These are phyloP conservation scores for Nematolebias whitei DNA, from an alignment of 2,113 vertebrate genomes.

Conservation along the genomic window DNA sequence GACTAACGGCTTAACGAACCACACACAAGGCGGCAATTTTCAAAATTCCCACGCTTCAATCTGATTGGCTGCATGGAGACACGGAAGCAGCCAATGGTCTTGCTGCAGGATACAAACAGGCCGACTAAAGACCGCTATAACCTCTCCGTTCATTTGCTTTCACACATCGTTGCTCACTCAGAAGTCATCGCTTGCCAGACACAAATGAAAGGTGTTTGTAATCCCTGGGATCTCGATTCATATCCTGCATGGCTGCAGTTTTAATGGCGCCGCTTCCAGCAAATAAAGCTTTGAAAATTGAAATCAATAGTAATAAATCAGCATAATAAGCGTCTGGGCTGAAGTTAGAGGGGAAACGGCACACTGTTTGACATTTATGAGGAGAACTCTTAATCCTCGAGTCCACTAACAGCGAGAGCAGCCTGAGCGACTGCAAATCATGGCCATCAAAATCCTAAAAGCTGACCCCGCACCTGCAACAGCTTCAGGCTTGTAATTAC, in stretches of 20 bases:
- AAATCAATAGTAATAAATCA: slow-evolving; percentile 77
- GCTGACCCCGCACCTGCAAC: slow-evolving; percentile 35
- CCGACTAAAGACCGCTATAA: slow-evolving; percentile 36
- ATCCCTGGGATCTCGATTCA: slow-evolving; percentile 64
- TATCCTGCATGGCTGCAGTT: slow-evolving; percentile 44
- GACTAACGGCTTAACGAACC: slow-evolving; percentile 55
- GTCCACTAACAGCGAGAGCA: slow-evolving; percentile 30
- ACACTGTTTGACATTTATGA: slow-evolving; percentile 61
- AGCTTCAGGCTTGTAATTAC: slow-evolving; percentile 61
- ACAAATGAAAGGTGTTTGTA: slow-evolving; percentile 65
- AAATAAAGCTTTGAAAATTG: slow-evolving; percentile 69
- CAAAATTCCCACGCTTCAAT: slow-evolving; percentile 42
- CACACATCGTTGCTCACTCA: slow-evolving; percentile 40
- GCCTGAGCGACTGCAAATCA: slow-evolving; percentile 45
- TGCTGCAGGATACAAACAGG: slow-evolving; percentile 46
- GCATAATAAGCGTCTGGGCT: slow-evolving; percentile 66
- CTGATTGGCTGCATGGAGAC: slow-evolving; percentile 45
- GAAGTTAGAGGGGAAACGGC: slow-evolving; percentile 39
- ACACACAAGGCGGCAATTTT: slow-evolving; percentile 47
- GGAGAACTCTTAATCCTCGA: slow-evolving; percentile 61
- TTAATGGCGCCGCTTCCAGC: slow-evolving; percentile 65
- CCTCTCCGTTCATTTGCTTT: slow-evolving; percentile 40
- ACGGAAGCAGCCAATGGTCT: slow-evolving; percentile 49
- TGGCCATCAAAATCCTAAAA: slow-evolving; percentile 10
- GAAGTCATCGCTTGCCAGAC: slow-evolving; percentile 49